Evolutionary conservation across 2,888 invertebrate species (phyloP).

Genomic region (Neria commutata): DNA sequence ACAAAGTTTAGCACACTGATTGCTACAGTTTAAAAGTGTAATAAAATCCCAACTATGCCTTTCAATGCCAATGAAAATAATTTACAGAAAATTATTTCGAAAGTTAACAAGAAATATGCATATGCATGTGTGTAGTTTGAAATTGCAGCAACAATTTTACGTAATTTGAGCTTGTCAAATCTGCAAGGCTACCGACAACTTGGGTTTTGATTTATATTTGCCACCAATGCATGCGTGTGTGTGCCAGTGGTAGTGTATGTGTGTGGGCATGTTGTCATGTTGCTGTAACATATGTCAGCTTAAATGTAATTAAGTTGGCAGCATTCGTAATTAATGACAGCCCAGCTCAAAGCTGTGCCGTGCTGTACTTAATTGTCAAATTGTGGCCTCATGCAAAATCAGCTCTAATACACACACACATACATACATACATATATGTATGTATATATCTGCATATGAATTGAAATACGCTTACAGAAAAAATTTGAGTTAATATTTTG

Average conservation of each 20-base stretch:
- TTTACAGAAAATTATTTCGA: too few relatives aligned
- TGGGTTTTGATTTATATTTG: slow-evolving; percentile 25
- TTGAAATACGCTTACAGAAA: not conserved
- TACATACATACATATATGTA: not conserved
- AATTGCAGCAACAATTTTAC: slow-evolving; percentile 24
- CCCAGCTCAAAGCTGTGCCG: not conserved
- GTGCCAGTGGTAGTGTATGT: not conserved
- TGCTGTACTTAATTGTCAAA: not conserved
- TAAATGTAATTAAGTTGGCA: slow-evolving; percentile 26
- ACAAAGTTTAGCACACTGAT: too few relatives aligned
- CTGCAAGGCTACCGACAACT: slow-evolving; percentile 17
- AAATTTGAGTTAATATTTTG: too few relatives aligned
- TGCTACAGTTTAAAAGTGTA: too few relatives aligned
- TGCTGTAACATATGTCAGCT: slow-evolving; percentile 22
- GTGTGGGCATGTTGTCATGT: slow-evolving; percentile 1
- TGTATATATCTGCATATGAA: not conserved
- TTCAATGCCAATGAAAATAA: too few relatives aligned
- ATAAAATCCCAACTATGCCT: too few relatives aligned
- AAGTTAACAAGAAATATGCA: too few relatives aligned
- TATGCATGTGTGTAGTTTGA: too few relatives aligned
- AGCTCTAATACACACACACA: not conserved
- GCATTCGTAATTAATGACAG: slow-evolving; percentile 1
- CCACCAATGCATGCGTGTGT: not conserved
- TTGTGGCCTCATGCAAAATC: not conserved
- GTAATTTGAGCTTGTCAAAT: slow-evolving; percentile 26